Percentiles rank a stretch among this genome's conserved stretches.
Conservation (phyloP, 2,888 invertebrate species). For the Drosophila setosimentum region DNA sequence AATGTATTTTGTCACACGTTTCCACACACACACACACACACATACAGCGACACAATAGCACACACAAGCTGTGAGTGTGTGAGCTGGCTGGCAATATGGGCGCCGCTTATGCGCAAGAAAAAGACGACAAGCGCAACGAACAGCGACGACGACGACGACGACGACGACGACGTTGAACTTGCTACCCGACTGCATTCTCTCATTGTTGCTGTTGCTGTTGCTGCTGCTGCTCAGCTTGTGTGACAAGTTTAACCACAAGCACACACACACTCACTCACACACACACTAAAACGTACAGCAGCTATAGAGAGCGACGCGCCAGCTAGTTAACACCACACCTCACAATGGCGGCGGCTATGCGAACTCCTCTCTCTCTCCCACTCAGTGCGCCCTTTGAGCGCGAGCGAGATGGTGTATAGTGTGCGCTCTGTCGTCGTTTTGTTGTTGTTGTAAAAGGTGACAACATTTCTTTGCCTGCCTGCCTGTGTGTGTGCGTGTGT, state of each 20-base stretch:
- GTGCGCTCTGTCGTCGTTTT: conserved; percentile 23
- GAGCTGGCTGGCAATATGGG: conserved; percentile 70
- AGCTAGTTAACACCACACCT: conserved; percentile 77
- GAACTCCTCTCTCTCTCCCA: conserved; percentile 47
- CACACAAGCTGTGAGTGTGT: conserved; percentile 24
- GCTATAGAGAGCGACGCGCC: conserved; percentile 58
- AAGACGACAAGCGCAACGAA: conserved; percentile 71
- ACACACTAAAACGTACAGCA: conserved; percentile 24
- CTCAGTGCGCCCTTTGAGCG: conserved; percentile 41
- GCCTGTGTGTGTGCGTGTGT: conserved; percentile 28
- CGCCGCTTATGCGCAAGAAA: conserved; percentile 64
- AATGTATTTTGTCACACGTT: conserved; percentile 79
- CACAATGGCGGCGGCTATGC: conserved; percentile 74
- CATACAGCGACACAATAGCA: conserved; percentile 22
- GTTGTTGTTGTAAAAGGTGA: conserved; percentile 74
- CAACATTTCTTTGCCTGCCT: conserved; percentile 62
- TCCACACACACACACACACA: conserved; percentile 45
- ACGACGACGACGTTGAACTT: conserved; percentile 54
- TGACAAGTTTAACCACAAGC: conserved; percentile 83
- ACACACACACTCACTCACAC: conserved; percentile 53
- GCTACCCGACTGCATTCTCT: conserved; percentile 41
- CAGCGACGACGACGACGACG: conserved; percentile 28
- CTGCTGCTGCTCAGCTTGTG: conserved; percentile 69
- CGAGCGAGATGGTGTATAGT: conserved; percentile 60
- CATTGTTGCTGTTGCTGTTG: conserved; percentile 28